A percentile compares a stretch with the other conserved stretches of the same genome.
Evolutionary conservation across 2,888 invertebrate species (phyloP).

Genomic region (Drosophila falleni): DNA sequence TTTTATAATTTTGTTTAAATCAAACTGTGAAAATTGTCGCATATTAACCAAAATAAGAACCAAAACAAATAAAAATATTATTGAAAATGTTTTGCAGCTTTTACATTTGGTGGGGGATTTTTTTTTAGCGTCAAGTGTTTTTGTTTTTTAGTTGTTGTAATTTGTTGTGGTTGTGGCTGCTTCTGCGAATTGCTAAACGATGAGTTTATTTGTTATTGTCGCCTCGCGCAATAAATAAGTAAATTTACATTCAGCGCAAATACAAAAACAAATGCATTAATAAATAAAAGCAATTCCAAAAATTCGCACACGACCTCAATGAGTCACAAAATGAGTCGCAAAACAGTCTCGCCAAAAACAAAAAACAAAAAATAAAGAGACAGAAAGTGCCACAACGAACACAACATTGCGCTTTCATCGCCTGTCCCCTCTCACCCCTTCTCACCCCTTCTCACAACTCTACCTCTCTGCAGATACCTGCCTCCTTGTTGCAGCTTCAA

Average conservation of each 20-base stretch:
- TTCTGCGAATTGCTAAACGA: constrained; percentile 67
- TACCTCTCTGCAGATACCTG: neutral
- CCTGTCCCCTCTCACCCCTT: too few species aligned
- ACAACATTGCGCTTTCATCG: constrained; percentile 20
- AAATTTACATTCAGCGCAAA: constrained; percentile 73
- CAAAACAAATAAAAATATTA: constrained; percentile 31
- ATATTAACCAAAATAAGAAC: neutral
- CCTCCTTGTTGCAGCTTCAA: constrained; percentile 5
- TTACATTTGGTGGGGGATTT: constrained; percentile 44
- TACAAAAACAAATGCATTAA: constrained; percentile 78
- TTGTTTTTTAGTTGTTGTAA: constrained; percentile 10
- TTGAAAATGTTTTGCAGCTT: constrained; percentile 50
- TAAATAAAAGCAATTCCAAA: constrained; percentile 79
- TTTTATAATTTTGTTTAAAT: neutral
- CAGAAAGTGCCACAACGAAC: constrained; percentile 55
- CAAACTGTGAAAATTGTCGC: constrained; percentile 41
- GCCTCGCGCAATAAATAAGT: constrained; percentile 69
- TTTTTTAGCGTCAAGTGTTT: constrained; percentile 46
- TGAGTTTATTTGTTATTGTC: constrained; percentile 61
- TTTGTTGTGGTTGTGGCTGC: constrained; percentile 21
- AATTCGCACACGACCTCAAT: constrained; percentile 79
- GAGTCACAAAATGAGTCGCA: constrained; percentile 57
- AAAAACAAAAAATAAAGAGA: constrained; percentile 16
- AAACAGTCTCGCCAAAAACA: constrained; percentile 8
- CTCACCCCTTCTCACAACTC: too few species aligned